Base-by-base conservation (phyloP, 2,113 vertebrate genomes). In the Falcunculus frontatus region DNA sequence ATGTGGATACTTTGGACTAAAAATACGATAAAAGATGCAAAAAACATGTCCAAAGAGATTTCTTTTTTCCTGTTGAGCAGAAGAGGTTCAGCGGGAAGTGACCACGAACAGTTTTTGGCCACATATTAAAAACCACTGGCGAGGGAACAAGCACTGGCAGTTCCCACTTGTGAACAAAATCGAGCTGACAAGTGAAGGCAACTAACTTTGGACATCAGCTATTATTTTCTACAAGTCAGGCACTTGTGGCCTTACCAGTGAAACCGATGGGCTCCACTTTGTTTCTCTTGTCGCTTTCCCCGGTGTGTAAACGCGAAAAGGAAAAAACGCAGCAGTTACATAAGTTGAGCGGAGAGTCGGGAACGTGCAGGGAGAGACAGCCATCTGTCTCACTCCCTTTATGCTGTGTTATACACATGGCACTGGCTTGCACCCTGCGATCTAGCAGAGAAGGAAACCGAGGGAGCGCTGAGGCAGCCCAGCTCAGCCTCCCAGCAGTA, bases 121-220 rank as follows among this genome's bases (percentile, higher is more conserved):
- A 60, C 67, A 35, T 57, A 95, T 78, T 69, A 94, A 91, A 96
- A 96, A 84, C 64, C 90, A 87, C 87, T 63, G 49, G 63, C 26
- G 10, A 81, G 15, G 29, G 80, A 94, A 92, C 50, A 42, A 93
- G 89, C 84, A 93, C 80, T 78, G 84, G 57, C 89, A 84, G 81
- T 79, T 77, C 88, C 60, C 63, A 77, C 62, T 91, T 55, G 86
- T 8, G 67, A 94, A 79, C 65, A 95, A 84, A 91, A 85, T 62
- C 89, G 77, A 46, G 55, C 5, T 37, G 92, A 86, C 92, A 92
- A 80, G 74, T 57, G 70, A 90, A 92, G 41, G 76, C 64, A 27
- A 60, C 83, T 78, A 74, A 88, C 80, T 95, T 70, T 27, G 80
- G 85, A 53, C 44, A 37, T 10, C 72, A 39, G 44, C 70, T 91